A percentile compares a stretch with the other conserved stretches of the same genome.
Conservation (phyloP, 1,140 invertebrate genomes). For the Drosophila ercepeae region DNA sequence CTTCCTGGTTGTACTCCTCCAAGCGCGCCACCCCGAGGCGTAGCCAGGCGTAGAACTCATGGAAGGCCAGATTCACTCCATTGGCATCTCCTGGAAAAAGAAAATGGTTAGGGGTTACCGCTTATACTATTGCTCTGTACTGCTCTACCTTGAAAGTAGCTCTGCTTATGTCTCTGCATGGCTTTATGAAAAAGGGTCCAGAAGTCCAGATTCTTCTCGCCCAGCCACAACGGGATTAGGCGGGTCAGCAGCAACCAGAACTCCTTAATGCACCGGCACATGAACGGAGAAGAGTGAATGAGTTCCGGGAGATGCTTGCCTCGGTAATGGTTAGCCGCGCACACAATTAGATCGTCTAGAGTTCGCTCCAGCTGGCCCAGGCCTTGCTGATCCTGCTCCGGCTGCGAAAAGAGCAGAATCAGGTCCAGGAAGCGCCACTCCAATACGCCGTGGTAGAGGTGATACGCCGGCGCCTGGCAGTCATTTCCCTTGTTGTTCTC, state of each 20-base stretch:
- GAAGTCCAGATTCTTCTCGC: constrained; percentile 36
- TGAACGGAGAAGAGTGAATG: constrained; percentile 63
- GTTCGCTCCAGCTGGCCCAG: constrained; percentile 48
- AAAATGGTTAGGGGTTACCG: not conserved
- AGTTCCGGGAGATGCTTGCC: constrained; percentile 62
- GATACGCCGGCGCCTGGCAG: constrained; percentile 72
- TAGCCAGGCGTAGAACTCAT: constrained; percentile 66
- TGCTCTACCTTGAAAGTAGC: constrained; percentile 17
- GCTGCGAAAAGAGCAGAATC: constrained; percentile 20
- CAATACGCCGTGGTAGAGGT: constrained; percentile 73
- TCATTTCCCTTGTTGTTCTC: constrained; percentile 76
- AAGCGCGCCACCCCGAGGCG: constrained; percentile 47
- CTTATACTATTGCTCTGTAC: too few species aligned
- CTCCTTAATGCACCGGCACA: constrained; percentile 77
- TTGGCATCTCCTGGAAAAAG: constrained; percentile 8
- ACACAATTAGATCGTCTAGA: constrained; percentile 63
- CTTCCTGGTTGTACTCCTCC: constrained; percentile 5
- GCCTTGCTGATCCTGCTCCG: constrained; percentile 5
- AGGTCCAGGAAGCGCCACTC: constrained; percentile 80
- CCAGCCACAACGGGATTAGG: constrained; percentile 20
- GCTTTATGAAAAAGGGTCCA: constrained; percentile 67
- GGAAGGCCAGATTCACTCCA: constrained; percentile 15
- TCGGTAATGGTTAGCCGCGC: constrained; percentile 50
- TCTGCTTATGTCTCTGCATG: constrained; percentile 52
- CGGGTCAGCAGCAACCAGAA: constrained; percentile 62